A percentile compares a stretch with the other conserved stretches of the same genome.
Evolutionary conservation across 2,113 vertebrate species (phyloP).

Genomic region (Nesoenas mayeri): DNA sequence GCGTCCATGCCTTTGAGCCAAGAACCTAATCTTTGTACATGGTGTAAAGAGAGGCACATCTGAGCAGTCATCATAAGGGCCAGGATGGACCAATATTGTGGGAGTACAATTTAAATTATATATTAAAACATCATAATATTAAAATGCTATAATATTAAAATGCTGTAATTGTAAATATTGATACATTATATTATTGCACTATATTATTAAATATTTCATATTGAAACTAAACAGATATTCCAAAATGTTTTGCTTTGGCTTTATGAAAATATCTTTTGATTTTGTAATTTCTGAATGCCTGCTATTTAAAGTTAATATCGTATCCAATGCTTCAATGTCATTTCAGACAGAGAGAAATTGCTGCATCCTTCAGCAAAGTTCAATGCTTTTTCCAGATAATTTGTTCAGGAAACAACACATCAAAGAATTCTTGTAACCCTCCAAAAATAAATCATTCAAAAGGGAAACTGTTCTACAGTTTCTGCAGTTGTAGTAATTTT

Average conservation of each 20-base stretch:
- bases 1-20: not conserved
- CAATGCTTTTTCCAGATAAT: not conserved
- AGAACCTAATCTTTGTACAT: not conserved
- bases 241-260: not conserved
- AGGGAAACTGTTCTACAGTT: not conserved
- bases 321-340: not conserved
- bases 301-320: not conserved
- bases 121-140: not conserved
- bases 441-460: not conserved
- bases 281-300: not conserved
- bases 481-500: not conserved
- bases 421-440: not conserved
- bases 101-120: not conserved
- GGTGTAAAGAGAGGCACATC: not conserved
- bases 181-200: not conserved
- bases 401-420: not conserved
- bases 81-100: not conserved
- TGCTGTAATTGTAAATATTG: not conserved
- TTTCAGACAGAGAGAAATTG: not conserved
- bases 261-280: not conserved
- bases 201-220: not conserved
- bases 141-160: not conserved
- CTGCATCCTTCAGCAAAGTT: not conserved
- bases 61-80: not conserved
- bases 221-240: not conserved